phyloP scores from a whole-genome alignment of 1,140 invertebrate genomes.

The Diploscapter pachys region DNA sequence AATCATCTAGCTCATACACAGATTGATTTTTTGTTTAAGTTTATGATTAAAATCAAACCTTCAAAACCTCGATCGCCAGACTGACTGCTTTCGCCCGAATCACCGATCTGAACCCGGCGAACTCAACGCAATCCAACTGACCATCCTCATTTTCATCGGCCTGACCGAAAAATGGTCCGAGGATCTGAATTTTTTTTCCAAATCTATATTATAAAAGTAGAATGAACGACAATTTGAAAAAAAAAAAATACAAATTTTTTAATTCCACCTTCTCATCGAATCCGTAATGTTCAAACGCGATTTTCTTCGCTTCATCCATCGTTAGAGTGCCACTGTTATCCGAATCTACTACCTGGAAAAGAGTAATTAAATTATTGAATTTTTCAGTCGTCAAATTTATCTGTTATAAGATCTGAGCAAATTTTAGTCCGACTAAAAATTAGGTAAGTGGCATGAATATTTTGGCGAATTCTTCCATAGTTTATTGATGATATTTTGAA shows the following conservation, averaged over 20 bases:
- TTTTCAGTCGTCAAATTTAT: too few relatives aligned
- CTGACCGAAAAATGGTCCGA: conserved; percentile 57
- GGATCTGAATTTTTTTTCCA: neutral
- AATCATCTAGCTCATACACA: too few relatives aligned
- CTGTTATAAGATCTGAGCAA: too few relatives aligned
- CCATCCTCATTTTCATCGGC: conserved; percentile 58
- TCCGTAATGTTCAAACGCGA: conserved; percentile 58
- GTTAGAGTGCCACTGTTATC: conserved; percentile 54
- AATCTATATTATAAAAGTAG: conserved; percentile 17
- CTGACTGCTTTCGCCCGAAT: conserved; percentile 54
- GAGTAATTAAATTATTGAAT: neutral
- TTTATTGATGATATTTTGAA: too few relatives aligned
- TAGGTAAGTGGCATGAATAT: too few relatives aligned
- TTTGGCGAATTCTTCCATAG: too few relatives aligned
- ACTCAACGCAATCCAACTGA: conserved; percentile 54
- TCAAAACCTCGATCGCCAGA: conserved; percentile 45
- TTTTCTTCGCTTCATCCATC: conserved; percentile 55
- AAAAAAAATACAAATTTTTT: neutral
- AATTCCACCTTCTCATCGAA: conserved; percentile 46
- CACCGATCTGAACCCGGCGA: conserved; percentile 57
- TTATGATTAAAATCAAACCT: conserved; percentile 15
- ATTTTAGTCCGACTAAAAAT: too few relatives aligned
- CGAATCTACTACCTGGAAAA: conserved; percentile 46
- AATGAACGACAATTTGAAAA: neutral
- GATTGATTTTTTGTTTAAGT: neutral